Conservation (phyloP, 2,888 invertebrate genomes). For the Drosophila paranaensis region DNA sequence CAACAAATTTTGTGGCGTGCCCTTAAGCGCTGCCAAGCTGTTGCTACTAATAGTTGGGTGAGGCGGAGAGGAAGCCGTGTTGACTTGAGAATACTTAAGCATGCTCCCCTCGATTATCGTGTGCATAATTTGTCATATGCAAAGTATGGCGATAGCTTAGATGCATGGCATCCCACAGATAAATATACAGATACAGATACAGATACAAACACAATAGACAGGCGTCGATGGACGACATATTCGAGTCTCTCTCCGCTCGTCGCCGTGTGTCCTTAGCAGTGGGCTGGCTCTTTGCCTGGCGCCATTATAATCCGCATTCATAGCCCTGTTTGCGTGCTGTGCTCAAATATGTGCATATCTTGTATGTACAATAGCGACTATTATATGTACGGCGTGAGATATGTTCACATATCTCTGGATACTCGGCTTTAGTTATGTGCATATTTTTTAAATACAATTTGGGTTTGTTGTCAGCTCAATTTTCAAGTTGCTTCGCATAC, state of each 20-base stretch:
- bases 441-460: conserved; percentile 76
- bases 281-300: conserved; percentile 12
- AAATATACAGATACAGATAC: background rate
- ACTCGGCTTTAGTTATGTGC: conserved; percentile 77
- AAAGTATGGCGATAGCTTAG: conserved; percentile 44
- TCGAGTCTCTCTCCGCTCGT: conserved; percentile 18
- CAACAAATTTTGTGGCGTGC: conserved; percentile 26
- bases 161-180: conserved; percentile 16
- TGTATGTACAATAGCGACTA: conserved; percentile 31
- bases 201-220: conserved; percentile 24
- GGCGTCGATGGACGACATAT: conserved; percentile 39
- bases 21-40: conserved; percentile 40
- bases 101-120: conserved; percentile 30
- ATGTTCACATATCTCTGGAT: conserved; percentile 25
- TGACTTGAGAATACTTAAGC: conserved; percentile 1
- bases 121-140: conserved; percentile 71
- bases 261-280: conserved; percentile 39
- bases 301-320: conserved; percentile 74
- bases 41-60: conserved; percentile 11
- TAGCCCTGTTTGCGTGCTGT: conserved; percentile 41
- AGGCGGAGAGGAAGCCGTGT: background rate
- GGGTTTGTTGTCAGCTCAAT: conserved; percentile 79
- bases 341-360: conserved; percentile 49
- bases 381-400: conserved; percentile 6
- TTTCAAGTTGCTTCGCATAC: conserved; percentile 72